Base-by-base conservation (phyloP, 2,797 vertebrate genomes). In the Leuciscus waleckii region DNA sequence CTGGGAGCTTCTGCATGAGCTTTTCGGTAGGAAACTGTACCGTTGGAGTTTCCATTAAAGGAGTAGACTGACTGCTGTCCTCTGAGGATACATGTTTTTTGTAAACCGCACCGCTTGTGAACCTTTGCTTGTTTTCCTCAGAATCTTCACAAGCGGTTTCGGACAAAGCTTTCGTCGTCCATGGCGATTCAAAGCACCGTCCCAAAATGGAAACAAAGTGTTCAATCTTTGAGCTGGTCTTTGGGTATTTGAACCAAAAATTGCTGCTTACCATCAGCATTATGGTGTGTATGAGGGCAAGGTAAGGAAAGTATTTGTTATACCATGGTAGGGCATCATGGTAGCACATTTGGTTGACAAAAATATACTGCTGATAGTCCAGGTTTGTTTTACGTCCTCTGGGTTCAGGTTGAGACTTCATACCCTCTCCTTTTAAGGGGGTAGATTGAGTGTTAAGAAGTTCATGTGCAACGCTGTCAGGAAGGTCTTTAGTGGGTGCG, bases 181-280 rank as follows among this genome's bases (percentile, higher is more conserved):
- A 99, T 23, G 98, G 98, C 71, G 98, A 99, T 91, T 99, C 98
- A 85, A 99, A 99, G 89, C 98, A 99, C 86, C 98, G 95, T 10
- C 98, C 98, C 87, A 99, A 90, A 90, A 99, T 99, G 5, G 98
- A 99, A 63, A 99, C 98, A 87, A 99, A 99, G 90, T 99, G 98
- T 88, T 99, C 98, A 0, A 99, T 98, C 94, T 99, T 99, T 79
- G 98, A 99, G 92, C 98, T 99, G 0, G 98, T 99, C 93, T 99
- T 99, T 81, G 98, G 98, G 91, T 99, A 99, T 89, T 99, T 99
- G 92, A 99, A 99, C 98, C 98, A 99, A 90, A 99, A 99, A 87
- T 99, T 99, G 93, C 98, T 99, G 92, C 98, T 99, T 90, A 99
- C 98, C 97, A 99, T 99, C 84, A 99, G 96, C 91, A 99, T 94